These are phyloP conservation scores for Corapipo altera DNA, from an alignment of 2,113 vertebrate genomes.

Conservation along the genomic window DNA sequence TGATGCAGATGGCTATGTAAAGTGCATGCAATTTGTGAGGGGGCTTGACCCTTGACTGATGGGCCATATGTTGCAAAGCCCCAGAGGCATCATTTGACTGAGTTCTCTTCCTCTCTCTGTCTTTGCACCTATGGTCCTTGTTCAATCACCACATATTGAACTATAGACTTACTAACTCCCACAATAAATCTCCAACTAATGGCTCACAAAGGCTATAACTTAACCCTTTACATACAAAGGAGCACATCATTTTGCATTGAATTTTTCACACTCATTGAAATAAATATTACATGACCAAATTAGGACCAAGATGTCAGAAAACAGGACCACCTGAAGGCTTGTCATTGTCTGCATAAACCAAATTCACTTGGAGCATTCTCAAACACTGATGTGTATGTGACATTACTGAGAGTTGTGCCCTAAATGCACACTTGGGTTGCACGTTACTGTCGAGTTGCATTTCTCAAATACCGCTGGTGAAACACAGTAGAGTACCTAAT, in stretches of 20 bases:
- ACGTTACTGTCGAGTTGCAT: not conserved
- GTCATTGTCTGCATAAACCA: not conserved
- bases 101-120: conserved; percentile 76
- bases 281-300: conserved; percentile 64
- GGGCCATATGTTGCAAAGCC: conserved; percentile 84
- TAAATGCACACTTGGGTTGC: not conserved
- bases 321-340: conserved; percentile 12
- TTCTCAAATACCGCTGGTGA: conserved; percentile 13
- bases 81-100: conserved; percentile 77
- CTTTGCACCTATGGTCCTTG: conserved; percentile 74
- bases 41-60: conserved; percentile 90
- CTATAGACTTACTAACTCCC: conserved; percentile 78
- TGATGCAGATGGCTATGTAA: conserved; percentile 83
- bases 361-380: not conserved
- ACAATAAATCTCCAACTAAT: conserved; percentile 83
- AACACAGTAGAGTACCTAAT: not conserved
- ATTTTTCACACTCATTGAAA: conserved; percentile 51
- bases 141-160: conserved; percentile 83
- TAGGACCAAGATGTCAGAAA: conserved; percentile 22
- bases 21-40: conserved; percentile 88
- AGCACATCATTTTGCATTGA: conserved; percentile 58
- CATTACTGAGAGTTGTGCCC: not conserved
- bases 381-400: not conserved
- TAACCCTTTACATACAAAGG: conserved; percentile 80
- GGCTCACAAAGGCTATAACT: conserved; percentile 76